Conservation (phyloP, 1,140 invertebrate genomes). For the Caenorhabditis brenneri region DNA sequence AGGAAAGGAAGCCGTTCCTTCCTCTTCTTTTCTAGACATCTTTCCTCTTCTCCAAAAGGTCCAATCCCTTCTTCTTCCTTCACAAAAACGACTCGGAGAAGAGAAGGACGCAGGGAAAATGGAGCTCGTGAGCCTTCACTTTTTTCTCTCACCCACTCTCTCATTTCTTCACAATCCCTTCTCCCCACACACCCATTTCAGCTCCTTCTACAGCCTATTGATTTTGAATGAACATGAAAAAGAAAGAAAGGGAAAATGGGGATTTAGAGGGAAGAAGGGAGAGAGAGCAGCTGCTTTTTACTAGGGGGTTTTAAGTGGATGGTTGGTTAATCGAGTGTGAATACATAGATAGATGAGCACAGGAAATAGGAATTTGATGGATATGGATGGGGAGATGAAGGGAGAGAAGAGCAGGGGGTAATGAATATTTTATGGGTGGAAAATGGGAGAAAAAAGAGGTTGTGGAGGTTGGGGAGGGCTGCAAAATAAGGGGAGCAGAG, state of each 20-base stretch:
- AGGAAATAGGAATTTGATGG: not conserved
- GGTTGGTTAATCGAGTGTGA: not conserved
- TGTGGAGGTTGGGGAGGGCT: too few relatives aligned
- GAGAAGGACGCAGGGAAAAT: not conserved
- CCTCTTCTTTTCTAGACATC: not conserved
- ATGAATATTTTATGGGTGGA: not conserved
- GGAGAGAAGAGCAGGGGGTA: not conserved
- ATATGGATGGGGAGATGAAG: not conserved
- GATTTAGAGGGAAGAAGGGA: not conserved
- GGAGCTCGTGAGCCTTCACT: not conserved
- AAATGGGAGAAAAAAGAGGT: not conserved
- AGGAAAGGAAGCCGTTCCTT: too few relatives aligned
- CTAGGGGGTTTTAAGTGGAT: not conserved
- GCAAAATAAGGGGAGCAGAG: too few relatives aligned
- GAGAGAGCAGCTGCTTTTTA: conserved; percentile 12
- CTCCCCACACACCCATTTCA: not conserved
- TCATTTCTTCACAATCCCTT: not conserved
- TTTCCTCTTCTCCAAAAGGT: too few relatives aligned
- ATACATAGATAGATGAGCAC: not conserved
- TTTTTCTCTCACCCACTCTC: not conserved
- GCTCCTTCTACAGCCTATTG: conserved; percentile 6
- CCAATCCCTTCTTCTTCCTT: not conserved
- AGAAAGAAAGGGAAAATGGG: not conserved
- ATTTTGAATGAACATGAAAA: not conserved
- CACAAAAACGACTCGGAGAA: not conserved